Evolutionary conservation across 2,113 vertebrate genomes (phyloP), one percentile per base, ranked within the genome.

Genomic region (Chionis minor): DNA sequence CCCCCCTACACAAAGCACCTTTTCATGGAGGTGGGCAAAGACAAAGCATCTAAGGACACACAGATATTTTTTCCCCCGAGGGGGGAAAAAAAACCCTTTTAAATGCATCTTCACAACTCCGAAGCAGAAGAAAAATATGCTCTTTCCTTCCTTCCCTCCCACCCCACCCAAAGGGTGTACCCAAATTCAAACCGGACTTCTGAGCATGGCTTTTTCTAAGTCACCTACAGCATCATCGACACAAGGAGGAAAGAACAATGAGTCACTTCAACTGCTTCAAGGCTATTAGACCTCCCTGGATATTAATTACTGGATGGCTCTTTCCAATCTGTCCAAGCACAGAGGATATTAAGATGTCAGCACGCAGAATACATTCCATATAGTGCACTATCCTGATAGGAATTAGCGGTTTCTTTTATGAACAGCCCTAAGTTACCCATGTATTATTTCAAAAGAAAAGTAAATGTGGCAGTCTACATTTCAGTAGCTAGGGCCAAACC

Each of bases 101-200:
- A 21, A 72, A 83, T 92, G 55, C 14, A 78, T 32, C 24, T 59
- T 59, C 33, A 75, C 44, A 72, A 18, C 14, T 24, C 52, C 40
- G 23, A 58, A 14, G 21, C 42, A 55, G 40, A n/a, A 69, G 40
- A n/a, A 63, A 82, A 82, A 66, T 0, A 40, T 0, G 0, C 3
- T 54, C 8, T 35, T 16, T 74, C 40, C 51, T 16, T 74, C 40
- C 51, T 78, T 45, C 42, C 45, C 27, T 54, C 58, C 49, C 27
- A 9, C 33, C 32, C 11, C 20, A n/a, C 35, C 7, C 19, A 22
- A 58, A 63, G 49, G 26, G 20, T 3, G 28, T 6, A 55, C 14
- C 82, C 80, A 66, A 82, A 90, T 8, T 5, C 51, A 69, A 51
- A 45, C 42, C 54, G 0, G 4, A 18, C 52, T 74, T 33, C 67